phyloP scores from a whole-genome alignment of 2,888 invertebrate genomes.

The Eupithecia abbreviata region DNA sequence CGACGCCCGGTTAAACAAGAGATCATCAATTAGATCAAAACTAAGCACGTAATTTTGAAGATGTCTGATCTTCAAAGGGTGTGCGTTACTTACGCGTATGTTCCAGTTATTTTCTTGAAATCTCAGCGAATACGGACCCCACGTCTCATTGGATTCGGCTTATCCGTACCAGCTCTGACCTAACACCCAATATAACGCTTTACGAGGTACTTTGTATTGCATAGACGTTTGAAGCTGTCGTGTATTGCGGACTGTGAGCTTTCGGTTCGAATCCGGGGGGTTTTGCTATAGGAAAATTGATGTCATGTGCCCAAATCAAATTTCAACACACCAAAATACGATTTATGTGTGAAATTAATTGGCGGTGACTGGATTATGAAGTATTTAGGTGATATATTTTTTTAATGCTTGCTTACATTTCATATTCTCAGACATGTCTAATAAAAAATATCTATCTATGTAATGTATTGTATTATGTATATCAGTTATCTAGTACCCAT shows the following conservation, averaged over 20 bases:
- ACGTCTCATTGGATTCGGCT: conserved; percentile 50
- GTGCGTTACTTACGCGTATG: background rate
- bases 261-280: background rate
- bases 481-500: too few relatives aligned
- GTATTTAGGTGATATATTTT: background rate
- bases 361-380: background rate
- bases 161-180: conserved; percentile 40
- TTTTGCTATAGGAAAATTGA: background rate
- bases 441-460: too few relatives aligned
- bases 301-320: background rate
- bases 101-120: background rate
- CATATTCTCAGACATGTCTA: background rate
- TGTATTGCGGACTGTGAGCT: background rate
- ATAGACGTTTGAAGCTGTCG: conserved; percentile 8
- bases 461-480: too few relatives aligned
- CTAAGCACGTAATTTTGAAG: background rate
- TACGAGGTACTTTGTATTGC: conserved; percentile 14
- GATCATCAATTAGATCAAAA: too few relatives aligned
- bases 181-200: conserved; percentile 25
- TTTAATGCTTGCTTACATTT: background rate
- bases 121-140: conserved; percentile 11
- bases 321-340: background rate
- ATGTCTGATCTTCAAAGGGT: background rate
- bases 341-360: background rate
- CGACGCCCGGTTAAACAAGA: too few relatives aligned